Percentiles rank a stretch among this genome's conserved stretches.
Evolutionary conservation across 2,113 vertebrate genomes (phyloP).

Genomic region (Scortum barcoo): DNA sequence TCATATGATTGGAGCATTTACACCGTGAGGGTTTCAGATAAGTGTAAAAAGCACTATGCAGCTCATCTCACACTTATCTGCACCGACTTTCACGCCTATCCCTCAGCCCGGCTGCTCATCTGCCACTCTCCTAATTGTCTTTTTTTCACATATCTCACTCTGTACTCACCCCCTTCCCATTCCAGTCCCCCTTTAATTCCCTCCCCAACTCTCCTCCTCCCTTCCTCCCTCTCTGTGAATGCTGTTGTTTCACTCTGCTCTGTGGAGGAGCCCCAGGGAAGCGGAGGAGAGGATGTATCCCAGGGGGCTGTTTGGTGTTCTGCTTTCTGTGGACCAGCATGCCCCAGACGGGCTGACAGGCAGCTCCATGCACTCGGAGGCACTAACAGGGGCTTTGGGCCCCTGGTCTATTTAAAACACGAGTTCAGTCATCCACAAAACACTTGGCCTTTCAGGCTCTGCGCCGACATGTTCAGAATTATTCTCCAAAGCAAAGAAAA

Average conservation of each 20-base stretch:
- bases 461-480: constrained; percentile 33
- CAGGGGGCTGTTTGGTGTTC: constrained; percentile 59
- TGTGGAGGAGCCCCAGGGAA: constrained; percentile 56
- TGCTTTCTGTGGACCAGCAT: constrained; percentile 71
- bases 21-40: constrained; percentile 15
- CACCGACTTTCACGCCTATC: constrained; percentile 54
- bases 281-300: constrained; percentile 69
- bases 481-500: constrained; percentile 22
- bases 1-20: constrained; percentile 34
- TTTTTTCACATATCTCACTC: constrained; percentile 1
- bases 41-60: constrained; percentile 51
- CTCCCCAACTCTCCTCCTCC: background rate
- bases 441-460: constrained; percentile 43
- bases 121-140: constrained; percentile 29
- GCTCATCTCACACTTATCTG: constrained; percentile 47
- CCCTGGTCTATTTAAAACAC: constrained; percentile 57
- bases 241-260: constrained; percentile 46
- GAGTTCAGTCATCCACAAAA: constrained; percentile 65
- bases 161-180: constrained; percentile 19
- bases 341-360: constrained; percentile 50
- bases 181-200: background rate
- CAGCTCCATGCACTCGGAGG: constrained; percentile 39
- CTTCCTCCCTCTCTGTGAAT: constrained; percentile 29
- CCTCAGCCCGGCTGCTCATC: constrained; percentile 36
- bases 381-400: constrained; percentile 46